phyloP scores from a whole-genome alignment of 2,888 invertebrate species.

The Diploptera punctata region DNA sequence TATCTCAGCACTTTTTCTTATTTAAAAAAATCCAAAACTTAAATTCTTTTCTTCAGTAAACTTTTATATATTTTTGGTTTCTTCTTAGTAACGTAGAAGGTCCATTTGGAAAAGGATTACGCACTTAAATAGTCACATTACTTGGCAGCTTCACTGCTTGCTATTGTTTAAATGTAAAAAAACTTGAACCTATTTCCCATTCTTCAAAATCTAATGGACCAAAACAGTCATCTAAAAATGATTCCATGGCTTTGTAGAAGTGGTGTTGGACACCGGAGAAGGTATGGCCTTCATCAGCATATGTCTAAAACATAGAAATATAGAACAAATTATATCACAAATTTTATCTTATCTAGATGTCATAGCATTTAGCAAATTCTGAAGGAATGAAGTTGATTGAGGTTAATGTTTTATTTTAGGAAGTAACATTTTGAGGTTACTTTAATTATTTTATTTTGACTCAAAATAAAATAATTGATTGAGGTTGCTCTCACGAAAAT shows the following conservation, averaged over 20 bases:
- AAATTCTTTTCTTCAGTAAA: neutral
- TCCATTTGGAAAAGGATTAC: neutral
- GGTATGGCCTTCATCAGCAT: conserved; percentile 85
- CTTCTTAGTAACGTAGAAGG: neutral
- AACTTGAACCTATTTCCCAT: conserved; percentile 67
- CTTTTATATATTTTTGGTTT: neutral
- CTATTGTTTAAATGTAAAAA: conserved; percentile 58
- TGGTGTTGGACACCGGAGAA: conserved; percentile 77
- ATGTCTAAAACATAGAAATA: conserved; percentile 78
- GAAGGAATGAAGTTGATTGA: too few species aligned
- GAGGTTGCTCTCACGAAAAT: too few species aligned
- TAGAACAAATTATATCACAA: too few species aligned
- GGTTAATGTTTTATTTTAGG: too few species aligned
- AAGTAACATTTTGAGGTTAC: too few species aligned
- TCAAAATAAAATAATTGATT: too few species aligned
- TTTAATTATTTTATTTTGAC: too few species aligned
- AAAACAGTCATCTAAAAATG: conserved; percentile 86
- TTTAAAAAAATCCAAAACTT: neutral
- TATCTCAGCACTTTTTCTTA: neutral
- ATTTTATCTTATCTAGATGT: too few species aligned
- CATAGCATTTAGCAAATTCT: too few species aligned
- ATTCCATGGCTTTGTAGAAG: conserved; percentile 83
- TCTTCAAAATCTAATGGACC: conserved; percentile 73
- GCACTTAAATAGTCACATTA: neutral
- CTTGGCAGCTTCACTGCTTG: neutral